These are phyloP conservation scores for Margarornis squamiger DNA, from an alignment of 2,797 vertebrate genomes.

Conservation along the genomic window DNA sequence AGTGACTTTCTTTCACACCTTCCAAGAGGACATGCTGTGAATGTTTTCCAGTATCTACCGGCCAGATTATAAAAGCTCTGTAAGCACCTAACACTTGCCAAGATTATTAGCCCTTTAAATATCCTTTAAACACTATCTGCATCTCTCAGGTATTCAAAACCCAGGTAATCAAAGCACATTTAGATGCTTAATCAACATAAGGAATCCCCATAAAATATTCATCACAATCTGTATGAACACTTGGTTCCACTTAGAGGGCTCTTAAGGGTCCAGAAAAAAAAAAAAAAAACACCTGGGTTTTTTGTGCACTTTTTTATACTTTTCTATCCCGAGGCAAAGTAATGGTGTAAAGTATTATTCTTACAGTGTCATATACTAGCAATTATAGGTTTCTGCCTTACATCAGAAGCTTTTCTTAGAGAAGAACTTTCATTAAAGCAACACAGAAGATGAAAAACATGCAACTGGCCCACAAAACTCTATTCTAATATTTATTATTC, in stretches of 20 bases:
- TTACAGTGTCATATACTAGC: constrained; percentile 24
- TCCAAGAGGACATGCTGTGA: background rate
- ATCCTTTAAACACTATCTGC: background rate
- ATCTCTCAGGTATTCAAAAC: background rate
- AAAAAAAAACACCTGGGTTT: background rate
- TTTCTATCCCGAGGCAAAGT: constrained; percentile 26
- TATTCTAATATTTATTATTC: background rate
- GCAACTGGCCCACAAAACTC: background rate
- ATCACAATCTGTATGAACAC: background rate
- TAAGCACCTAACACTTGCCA: background rate
- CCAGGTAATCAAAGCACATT: background rate
- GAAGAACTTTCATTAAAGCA: constrained; percentile 15
- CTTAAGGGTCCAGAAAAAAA: constrained; percentile 46
- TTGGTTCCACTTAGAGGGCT: constrained; percentile 27
- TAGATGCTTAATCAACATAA: background rate
- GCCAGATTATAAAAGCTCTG: background rate
- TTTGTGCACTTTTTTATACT: constrained; percentile 25
- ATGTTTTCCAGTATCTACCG: background rate
- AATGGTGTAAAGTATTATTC: background rate
- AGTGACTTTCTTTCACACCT: background rate
- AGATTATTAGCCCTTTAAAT: background rate
- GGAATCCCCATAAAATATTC: background rate
- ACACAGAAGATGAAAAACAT: background rate
- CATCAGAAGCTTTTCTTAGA: constrained; percentile 39
- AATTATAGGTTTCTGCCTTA: constrained; percentile 39